Conservation (phyloP, 1,140 invertebrate species). For the Drosophila guanche region DNA sequence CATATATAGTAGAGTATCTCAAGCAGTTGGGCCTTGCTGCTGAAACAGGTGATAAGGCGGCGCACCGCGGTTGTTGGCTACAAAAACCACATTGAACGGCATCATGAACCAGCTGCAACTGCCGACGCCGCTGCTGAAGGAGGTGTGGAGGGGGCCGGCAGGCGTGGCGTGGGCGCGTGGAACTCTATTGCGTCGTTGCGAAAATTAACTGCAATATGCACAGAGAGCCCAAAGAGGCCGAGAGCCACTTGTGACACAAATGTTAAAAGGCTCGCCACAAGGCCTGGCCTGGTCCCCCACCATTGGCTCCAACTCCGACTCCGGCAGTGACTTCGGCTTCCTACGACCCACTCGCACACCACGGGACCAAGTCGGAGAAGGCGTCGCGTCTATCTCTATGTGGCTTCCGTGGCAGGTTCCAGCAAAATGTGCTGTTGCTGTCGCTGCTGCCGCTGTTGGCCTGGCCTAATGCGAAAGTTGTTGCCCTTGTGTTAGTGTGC, state of each 20-base stretch:
- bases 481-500: constrained; percentile 79
- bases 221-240: constrained; percentile 20
- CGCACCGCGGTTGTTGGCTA: constrained; percentile 10
- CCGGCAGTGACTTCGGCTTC: constrained; percentile 46
- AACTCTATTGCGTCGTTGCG: constrained; percentile 72
- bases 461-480: constrained; percentile 81
- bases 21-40: constrained; percentile 50
- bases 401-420: constrained; percentile 42
- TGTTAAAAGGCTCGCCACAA: constrained; percentile 64
- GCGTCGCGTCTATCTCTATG: constrained; percentile 37
- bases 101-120: constrained; percentile 68
- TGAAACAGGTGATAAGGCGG: constrained; percentile 70
- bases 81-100: constrained; percentile 50
- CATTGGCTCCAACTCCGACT: constrained; percentile 2
- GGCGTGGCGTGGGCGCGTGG: constrained; percentile 63
- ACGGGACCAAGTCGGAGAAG: constrained; percentile 34
- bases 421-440: constrained; percentile 49
- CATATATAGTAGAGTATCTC: constrained; percentile 21
- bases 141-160: constrained; percentile 28
- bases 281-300: constrained; percentile 10
- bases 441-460: constrained; percentile 30
- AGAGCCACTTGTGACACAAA: constrained; percentile 55
- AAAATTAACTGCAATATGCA: constrained; percentile 72
- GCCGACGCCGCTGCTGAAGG: constrained; percentile 15
- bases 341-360: constrained; percentile 46